A percentile compares a stretch with the other conserved stretches of the same genome.
Conservation (phyloP, 2,888 invertebrate species). For the Bhutanitis thaidina region DNA sequence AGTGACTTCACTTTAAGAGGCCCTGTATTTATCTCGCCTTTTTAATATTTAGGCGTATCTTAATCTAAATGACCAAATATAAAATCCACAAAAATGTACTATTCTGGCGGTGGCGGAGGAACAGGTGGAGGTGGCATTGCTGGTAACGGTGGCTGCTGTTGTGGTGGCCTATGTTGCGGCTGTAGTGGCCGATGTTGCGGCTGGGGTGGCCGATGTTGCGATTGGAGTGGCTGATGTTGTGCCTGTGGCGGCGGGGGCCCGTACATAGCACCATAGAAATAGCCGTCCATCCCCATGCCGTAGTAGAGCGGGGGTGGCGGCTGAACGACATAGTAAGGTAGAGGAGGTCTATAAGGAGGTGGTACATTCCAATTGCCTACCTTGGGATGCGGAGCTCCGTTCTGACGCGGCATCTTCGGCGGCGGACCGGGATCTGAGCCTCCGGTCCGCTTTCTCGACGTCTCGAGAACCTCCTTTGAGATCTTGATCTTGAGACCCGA, state of each 20-base stretch:
- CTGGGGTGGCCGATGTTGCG: slow-evolving; percentile 25
- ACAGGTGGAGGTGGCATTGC: slow-evolving; percentile 80
- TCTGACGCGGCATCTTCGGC: slow-evolving; percentile 58
- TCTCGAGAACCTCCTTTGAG: slow-evolving; percentile 85
- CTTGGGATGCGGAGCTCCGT: slow-evolving; percentile 62
- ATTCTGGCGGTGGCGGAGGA: slow-evolving; percentile 82
- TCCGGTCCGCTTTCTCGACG: slow-evolving; percentile 45
- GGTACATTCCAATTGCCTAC: slow-evolving; percentile 60
- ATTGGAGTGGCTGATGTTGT: slow-evolving; percentile 49
- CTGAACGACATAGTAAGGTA: slow-evolving; percentile 64
- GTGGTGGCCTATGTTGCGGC: slow-evolving; percentile 27
- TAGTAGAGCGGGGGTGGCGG: slow-evolving; percentile 61
- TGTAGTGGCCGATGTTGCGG: slow-evolving; percentile 15
- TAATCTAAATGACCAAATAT: neutral
- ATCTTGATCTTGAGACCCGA: slow-evolving; percentile 88
- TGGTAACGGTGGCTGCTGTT: slow-evolving; percentile 70
- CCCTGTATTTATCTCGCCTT: neutral
- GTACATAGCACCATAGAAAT: slow-evolving; percentile 38
- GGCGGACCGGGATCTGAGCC: slow-evolving; percentile 47
- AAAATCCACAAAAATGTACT: neutral
- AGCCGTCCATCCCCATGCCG: slow-evolving; percentile 47
- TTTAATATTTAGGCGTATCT: neutral
- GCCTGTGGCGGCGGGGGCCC: slow-evolving; percentile 46
- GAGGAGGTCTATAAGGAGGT: slow-evolving; percentile 48
- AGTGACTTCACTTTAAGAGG: neutral